These are phyloP conservation scores for Calcarius lapponicus DNA, from an alignment of 2,797 vertebrate species.

Conservation along the genomic window DNA sequence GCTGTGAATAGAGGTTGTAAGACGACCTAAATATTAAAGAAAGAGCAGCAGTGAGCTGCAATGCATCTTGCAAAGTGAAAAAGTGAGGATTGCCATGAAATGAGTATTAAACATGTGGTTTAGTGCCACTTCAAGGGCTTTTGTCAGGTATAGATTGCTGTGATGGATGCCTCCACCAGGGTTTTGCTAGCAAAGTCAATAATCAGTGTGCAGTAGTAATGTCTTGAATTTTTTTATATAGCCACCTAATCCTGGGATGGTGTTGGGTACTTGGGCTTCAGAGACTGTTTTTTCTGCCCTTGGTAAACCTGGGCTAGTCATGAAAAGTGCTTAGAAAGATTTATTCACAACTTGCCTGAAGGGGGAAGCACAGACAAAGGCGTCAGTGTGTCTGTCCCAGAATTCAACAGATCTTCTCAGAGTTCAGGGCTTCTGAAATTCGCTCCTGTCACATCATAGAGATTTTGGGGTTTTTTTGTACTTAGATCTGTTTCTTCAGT, in stretches of 20 bases:
- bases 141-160: neutral
- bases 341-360: neutral
- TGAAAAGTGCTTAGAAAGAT: neutral
- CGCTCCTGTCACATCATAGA: neutral
- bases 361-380: neutral
- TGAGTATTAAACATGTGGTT: neutral
- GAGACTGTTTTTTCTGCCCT: neutral
- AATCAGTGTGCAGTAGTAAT: no score
- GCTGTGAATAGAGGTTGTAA: neutral
- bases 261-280: rapidly evolving
- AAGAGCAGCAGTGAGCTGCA: neutral
- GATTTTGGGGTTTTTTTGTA: neutral
- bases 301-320: neutral
- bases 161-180: neutral
- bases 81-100: neutral
- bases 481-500: neutral
- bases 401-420: neutral
- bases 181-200: neutral
- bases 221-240: neutral
- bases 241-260: neutral
- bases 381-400: neutral
- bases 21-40: neutral
- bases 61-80: neutral
- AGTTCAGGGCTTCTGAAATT: neutral
- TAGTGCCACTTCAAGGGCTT: neutral